These are phyloP conservation scores for Thamnaconus septentrionalis DNA, from an alignment of 2,113 vertebrate genomes.

Conservation along the genomic window DNA sequence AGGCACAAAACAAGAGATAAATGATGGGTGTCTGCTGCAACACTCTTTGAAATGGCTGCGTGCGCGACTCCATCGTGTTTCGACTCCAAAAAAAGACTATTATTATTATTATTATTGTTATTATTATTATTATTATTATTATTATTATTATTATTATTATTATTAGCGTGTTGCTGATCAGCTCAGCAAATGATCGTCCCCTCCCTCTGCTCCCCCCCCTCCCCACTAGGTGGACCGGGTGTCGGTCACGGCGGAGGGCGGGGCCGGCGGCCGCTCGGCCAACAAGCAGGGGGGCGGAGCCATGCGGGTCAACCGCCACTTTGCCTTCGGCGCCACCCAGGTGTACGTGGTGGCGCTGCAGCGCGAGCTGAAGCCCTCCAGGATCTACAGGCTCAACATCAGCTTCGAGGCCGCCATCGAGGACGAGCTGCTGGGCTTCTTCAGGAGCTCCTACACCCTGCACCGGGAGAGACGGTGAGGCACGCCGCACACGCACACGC, in stretches of 20 bases:
- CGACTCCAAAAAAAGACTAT: too few relatives aligned
- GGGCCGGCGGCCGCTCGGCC: slow-evolving; percentile 42
- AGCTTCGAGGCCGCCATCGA: slow-evolving; percentile 90
- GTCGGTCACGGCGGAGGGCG: slow-evolving; percentile 80
- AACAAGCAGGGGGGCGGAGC: slow-evolving; percentile 83
- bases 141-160: too few relatives aligned
- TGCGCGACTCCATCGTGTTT: too few relatives aligned
- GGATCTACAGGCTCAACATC: slow-evolving; percentile 88
- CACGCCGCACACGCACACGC: slow-evolving; percentile 16
- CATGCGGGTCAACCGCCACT: slow-evolving; percentile 84
- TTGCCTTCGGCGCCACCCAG: slow-evolving; percentile 85
- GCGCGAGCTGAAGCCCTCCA: slow-evolving; percentile 85
- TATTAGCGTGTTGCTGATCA: background rate
- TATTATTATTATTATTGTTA: too few relatives aligned
- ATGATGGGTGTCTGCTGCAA: too few relatives aligned
- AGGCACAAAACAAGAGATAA: too few relatives aligned
- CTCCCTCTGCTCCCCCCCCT: background rate
- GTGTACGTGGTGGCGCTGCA: slow-evolving; percentile 89
- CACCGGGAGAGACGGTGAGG: slow-evolving; percentile 87
- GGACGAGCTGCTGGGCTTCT: slow-evolving; percentile 94
- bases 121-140: too few relatives aligned
- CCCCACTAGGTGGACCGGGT: slow-evolving; percentile 77
- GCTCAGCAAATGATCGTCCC: background rate
- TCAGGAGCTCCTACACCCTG: slow-evolving; percentile 90
- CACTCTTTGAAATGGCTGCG: too few relatives aligned